Percentiles rank a stretch among this genome's conserved stretches.
phyloP scores from a whole-genome alignment of 2,797 vertebrate genomes.

The Cyprinodon diabolis region DNA sequence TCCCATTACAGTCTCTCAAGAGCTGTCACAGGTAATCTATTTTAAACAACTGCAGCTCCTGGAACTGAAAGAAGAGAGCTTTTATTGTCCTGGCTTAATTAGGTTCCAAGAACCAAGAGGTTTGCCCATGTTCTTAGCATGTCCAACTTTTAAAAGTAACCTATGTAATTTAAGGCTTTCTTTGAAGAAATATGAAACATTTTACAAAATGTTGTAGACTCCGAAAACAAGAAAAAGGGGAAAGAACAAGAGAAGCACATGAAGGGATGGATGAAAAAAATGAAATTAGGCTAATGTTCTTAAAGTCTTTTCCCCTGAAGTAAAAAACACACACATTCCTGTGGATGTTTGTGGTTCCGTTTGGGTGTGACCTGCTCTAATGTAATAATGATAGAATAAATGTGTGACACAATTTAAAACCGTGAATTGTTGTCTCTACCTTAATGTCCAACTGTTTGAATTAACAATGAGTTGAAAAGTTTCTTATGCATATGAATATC shows the following conservation, averaged over 20 bases:
- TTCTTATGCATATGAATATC: slow-evolving; percentile 14
- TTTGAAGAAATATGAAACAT: not conserved
- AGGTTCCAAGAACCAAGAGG: not conserved
- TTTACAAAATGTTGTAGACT: not conserved
- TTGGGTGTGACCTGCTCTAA: slow-evolving; percentile 19
- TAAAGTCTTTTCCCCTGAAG: slow-evolving; percentile 20
- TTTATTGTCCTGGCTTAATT: slow-evolving; percentile 14
- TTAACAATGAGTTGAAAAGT: slow-evolving; percentile 29
- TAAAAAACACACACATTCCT: slow-evolving; percentile 20
- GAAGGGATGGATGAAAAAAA: not conserved
- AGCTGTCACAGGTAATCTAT: slow-evolving; percentile 49
- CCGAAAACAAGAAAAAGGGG: not conserved
- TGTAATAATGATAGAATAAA: slow-evolving; percentile 6
- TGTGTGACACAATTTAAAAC: not conserved
- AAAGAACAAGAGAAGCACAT: not conserved
- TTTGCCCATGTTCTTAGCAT: not conserved
- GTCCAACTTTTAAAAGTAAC: too few species aligned
- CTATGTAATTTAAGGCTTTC: too few species aligned
- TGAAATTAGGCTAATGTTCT: not conserved
- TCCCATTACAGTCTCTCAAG: slow-evolving; percentile 45
- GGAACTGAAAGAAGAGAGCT: slow-evolving; percentile 27
- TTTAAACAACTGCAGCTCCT: slow-evolving; percentile 31
- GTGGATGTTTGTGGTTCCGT: slow-evolving; percentile 15
- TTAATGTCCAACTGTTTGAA: not conserved
- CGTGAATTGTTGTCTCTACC: not conserved